Evolutionary conservation across 2,888 invertebrate genomes (phyloP).

Genomic region (Halictus quadricinctus): DNA sequence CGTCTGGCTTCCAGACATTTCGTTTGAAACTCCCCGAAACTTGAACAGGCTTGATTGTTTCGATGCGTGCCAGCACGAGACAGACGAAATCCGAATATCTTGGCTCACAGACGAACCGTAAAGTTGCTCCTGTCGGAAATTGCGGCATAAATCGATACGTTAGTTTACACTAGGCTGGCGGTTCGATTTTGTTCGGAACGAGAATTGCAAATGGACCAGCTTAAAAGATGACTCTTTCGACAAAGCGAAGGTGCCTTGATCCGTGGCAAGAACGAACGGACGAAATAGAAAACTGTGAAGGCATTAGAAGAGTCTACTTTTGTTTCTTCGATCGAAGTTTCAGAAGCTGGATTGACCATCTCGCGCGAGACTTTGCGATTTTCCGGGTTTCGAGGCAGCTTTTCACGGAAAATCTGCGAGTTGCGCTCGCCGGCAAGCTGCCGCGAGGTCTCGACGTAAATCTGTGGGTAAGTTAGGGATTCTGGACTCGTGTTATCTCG

Average conservation of each 20-base stretch:
- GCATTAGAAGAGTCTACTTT: too few relatives aligned
- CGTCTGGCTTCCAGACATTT: background rate
- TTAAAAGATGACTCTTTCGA: background rate
- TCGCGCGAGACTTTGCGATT: background rate
- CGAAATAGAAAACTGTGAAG: too few relatives aligned
- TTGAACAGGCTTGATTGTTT: background rate
- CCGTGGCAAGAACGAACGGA: too few relatives aligned
- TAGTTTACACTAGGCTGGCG: background rate
- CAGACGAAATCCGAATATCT: background rate
- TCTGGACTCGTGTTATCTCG: slow-evolving; percentile 20
- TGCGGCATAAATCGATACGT: background rate
- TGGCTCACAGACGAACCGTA: background rate
- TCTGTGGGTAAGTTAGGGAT: slow-evolving; percentile 18
- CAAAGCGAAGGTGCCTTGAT: too few relatives aligned
- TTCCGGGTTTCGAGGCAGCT: background rate
- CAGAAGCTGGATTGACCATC: background rate
- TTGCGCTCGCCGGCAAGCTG: background rate
- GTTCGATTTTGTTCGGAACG: background rate
- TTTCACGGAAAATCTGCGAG: background rate
- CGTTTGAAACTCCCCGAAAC: background rate
- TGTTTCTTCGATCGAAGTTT: too few relatives aligned
- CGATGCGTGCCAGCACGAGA: background rate
- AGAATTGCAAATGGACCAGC: background rate
- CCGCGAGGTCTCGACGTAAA: slow-evolving; percentile 15
- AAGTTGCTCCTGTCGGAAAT: background rate